These are phyloP conservation scores for Theocolax elegans DNA, from an alignment of 1,140 invertebrate genomes.

Conservation along the genomic window DNA sequence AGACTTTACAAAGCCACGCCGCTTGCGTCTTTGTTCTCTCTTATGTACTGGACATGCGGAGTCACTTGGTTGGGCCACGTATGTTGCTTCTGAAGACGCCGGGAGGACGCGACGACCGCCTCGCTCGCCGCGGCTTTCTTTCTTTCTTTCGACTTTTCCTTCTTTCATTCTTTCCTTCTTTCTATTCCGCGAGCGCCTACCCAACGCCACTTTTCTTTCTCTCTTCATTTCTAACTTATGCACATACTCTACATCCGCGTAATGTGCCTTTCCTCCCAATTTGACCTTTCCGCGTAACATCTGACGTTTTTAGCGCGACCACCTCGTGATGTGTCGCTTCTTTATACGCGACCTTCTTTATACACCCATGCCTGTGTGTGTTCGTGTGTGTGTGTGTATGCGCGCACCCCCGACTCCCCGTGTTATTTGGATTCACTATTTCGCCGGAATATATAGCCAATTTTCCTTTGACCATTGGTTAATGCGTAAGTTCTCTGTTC, in stretches of 20 bases:
- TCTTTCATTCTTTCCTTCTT: slow-evolving; percentile 1
- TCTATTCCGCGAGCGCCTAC: background rate
- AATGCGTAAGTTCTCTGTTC: no score
- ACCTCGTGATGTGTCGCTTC: background rate
- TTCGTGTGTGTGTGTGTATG: no score
- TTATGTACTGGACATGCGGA: no score
- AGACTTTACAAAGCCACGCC: no score
- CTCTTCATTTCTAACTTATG: background rate
- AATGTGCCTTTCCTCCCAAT: background rate
- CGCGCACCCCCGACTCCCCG: no score
- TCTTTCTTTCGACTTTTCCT: background rate
- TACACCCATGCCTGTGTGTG: no score
- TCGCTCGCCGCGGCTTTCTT: background rate
- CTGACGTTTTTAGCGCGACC: no score
- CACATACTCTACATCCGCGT: background rate
- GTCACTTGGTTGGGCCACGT: slow-evolving; percentile 66
- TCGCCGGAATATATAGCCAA: no score
- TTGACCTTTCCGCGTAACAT: background rate
- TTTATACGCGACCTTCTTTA: no score
- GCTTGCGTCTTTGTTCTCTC: no score
- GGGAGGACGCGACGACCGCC: background rate
- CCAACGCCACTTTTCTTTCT: background rate
- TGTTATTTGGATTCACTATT: no score
- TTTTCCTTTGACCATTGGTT: no score
- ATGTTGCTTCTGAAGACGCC: slow-evolving; percentile 31